Evolutionary conservation across 2,888 invertebrate genomes (phyloP).

Genomic region (Aleiodes alternator): DNA sequence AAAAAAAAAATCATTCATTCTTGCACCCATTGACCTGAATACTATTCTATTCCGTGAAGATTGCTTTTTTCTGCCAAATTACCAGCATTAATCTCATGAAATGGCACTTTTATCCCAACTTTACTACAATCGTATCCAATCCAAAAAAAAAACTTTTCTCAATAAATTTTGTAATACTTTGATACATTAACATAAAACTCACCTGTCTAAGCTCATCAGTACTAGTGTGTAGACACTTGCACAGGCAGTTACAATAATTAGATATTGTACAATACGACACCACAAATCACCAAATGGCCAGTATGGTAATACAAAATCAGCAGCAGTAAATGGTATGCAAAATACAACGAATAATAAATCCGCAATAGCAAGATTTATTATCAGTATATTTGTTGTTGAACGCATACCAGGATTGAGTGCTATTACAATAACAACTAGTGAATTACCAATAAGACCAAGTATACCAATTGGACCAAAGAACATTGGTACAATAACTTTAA

Average conservation of each 20-base stretch:
- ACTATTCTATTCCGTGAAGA: no score
- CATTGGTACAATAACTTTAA: constrained; percentile 85
- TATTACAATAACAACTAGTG: constrained; percentile 91
- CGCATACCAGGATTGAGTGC: constrained; percentile 93
- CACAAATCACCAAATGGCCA: constrained; percentile 95
- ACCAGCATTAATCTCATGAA: no score
- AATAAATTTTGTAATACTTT: no score
- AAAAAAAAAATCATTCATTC: no score
- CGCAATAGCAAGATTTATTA: constrained; percentile 92
- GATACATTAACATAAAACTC: constrained; percentile 47
- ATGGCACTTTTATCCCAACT: no score
- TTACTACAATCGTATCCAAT: no score
- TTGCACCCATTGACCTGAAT: no score
- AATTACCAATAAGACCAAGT: constrained; percentile 92
- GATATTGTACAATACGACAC: constrained; percentile 94
- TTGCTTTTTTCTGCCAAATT: no score
- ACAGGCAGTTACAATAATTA: constrained; percentile 94
- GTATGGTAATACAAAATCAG: constrained; percentile 89
- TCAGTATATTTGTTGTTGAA: constrained; percentile 93
- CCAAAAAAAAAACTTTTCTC: not conserved
- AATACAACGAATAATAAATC: constrained; percentile 94
- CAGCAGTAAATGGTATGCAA: constrained; percentile 96
- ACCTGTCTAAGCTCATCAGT: constrained; percentile 92
- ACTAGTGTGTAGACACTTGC: constrained; percentile 96
- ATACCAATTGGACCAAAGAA: constrained; percentile 91